These are phyloP conservation scores for Drusus annulatus DNA, from an alignment of 1,140 invertebrate species.

Conservation along the genomic window DNA sequence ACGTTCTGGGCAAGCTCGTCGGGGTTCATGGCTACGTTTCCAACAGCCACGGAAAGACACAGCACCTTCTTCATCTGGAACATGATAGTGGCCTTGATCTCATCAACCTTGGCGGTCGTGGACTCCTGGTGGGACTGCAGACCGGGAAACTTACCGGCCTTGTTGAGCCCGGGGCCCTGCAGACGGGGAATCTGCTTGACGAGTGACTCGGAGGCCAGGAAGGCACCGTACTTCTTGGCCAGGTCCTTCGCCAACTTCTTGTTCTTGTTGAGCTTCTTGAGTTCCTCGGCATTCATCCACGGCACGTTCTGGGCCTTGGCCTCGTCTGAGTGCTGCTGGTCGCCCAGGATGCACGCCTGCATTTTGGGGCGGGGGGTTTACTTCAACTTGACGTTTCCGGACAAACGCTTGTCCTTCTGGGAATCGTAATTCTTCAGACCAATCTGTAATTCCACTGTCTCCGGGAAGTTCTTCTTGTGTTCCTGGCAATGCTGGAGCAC, in stretches of 20 bases:
- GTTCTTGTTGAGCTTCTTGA: slow-evolving; percentile 99
- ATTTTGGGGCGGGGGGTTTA: slow-evolving; percentile 98
- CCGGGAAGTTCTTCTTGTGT: slow-evolving; percentile 95
- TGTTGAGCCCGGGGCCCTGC: slow-evolving; percentile 98
- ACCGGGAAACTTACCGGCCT: slow-evolving; percentile 99
- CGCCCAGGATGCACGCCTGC: slow-evolving; percentile 98
- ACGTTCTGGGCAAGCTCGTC: slow-evolving; percentile 98
- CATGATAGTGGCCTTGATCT: slow-evolving; percentile 99
- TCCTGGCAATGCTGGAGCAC: slow-evolving; percentile 84
- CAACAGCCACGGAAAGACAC: slow-evolving; percentile 97
- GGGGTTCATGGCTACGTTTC: slow-evolving; percentile 95
- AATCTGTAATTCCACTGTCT: slow-evolving; percentile 99
- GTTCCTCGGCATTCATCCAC: slow-evolving; percentile 97
- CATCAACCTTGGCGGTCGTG: slow-evolving; percentile 96
- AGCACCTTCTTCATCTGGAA: slow-evolving; percentile 99
- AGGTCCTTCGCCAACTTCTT: slow-evolving; percentile 99
- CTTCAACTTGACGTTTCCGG: slow-evolving; percentile 99
- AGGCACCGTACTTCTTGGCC: slow-evolving; percentile 96
- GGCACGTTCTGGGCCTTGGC: slow-evolving; percentile 94
- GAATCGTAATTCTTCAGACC: slow-evolving; percentile 99
- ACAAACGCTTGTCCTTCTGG: slow-evolving; percentile 99
- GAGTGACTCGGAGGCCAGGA: slow-evolving; percentile 97
- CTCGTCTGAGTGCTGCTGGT: slow-evolving; percentile 99
- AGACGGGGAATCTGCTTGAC: slow-evolving; percentile 99
- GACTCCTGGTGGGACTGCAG: slow-evolving; percentile 97